Conservation (phyloP, 2,797 vertebrate genomes). For the Spinus olivaceus region DNA sequence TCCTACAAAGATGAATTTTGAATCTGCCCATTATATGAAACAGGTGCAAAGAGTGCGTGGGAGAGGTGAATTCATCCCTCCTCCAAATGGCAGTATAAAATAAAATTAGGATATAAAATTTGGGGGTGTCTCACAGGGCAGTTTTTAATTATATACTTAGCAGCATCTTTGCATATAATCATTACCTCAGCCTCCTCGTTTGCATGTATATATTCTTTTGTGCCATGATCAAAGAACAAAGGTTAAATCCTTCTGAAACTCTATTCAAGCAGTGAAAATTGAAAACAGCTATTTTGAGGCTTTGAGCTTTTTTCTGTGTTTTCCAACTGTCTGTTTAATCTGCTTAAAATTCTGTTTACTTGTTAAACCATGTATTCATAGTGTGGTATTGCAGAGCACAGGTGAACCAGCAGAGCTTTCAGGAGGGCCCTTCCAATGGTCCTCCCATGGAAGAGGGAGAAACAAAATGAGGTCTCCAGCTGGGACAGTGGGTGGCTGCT, state of each 20-base stretch:
- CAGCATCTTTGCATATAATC: conserved; percentile 56
- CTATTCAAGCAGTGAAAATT: conserved; percentile 45
- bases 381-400: background rate
- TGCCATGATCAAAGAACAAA: conserved; percentile 57
- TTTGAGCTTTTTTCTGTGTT: background rate
- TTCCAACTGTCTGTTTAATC: conserved; percentile 20
- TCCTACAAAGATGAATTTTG: conserved; percentile 3
- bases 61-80: conserved; percentile 45
- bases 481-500: background rate
- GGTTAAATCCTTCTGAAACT: conserved; percentile 60
- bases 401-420: background rate
- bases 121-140: conserved; percentile 34
- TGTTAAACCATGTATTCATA: background rate
- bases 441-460: background rate
- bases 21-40: conserved; percentile 7
- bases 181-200: conserved; percentile 54
- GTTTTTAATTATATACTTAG: conserved; percentile 64
- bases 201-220: conserved; percentile 43
- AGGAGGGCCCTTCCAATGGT: background rate
- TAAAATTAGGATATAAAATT: conserved; percentile 58
- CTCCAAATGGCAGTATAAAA: conserved; percentile 37
- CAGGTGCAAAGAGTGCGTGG: conserved; percentile 29
- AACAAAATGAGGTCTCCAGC: background rate
- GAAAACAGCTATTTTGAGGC: conserved; percentile 48
- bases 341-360: conserved; percentile 25